Percentiles rank a stretch among this genome's conserved stretches.
These are phyloP conservation scores for Monodelphis domestica DNA, from an alignment of 2,797 vertebrate genomes.

Conservation along the genomic window DNA sequence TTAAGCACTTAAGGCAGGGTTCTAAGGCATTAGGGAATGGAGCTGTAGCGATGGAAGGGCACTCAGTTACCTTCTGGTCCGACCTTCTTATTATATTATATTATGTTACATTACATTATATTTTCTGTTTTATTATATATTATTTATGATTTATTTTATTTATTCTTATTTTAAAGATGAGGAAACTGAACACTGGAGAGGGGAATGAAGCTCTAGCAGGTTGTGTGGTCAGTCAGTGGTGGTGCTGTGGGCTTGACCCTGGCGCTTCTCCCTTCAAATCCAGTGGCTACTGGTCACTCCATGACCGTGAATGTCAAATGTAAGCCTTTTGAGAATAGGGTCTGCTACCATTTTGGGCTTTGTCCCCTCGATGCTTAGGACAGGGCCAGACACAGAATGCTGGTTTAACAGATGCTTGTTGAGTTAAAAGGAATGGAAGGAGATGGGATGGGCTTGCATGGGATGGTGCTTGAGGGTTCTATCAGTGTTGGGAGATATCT, in stretches of 20 bases:
- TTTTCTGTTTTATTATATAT: no score
- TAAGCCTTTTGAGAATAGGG: not conserved
- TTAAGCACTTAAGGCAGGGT: not conserved
- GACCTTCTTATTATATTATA: no score
- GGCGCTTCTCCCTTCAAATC: not conserved
- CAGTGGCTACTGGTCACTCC: not conserved
- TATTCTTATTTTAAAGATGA: not conserved
- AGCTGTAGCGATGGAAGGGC: not conserved
- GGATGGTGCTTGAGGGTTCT: not conserved
- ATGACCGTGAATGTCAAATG: not conserved
- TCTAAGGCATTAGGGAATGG: not conserved
- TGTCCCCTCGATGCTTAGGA: not conserved
- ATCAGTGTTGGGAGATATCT: not conserved
- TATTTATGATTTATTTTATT: no score
- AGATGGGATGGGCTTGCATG: not conserved
- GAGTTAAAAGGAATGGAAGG: no score
- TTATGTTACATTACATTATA: no score
- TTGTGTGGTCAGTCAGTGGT: not conserved
- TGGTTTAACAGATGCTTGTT: not conserved
- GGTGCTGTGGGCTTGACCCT: not conserved
- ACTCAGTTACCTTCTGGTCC: not conserved
- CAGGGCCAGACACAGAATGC: not conserved
- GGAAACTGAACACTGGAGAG: not conserved
- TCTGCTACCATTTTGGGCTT: not conserved
- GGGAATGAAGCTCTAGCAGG: not conserved